Percentiles rank a stretch among this genome's conserved stretches.
Evolutionary conservation across 2,113 vertebrate species (phyloP).

Genomic region (Plecturocebus donacophilus): DNA sequence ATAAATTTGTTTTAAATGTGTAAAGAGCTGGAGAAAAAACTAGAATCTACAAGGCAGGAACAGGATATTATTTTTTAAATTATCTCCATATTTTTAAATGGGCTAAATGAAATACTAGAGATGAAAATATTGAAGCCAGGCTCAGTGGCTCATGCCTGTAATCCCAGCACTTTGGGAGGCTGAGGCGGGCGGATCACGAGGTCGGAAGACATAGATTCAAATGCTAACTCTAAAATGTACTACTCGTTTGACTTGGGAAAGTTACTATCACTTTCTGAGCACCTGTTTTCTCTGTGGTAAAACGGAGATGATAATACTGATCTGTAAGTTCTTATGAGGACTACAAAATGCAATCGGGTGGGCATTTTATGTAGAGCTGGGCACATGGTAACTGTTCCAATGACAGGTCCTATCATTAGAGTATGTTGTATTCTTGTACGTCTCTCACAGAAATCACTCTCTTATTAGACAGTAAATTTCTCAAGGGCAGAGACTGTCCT

Average conservation of each 20-base stretch:
- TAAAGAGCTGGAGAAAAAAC: slow-evolving; percentile 3
- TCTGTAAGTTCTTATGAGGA: not conserved
- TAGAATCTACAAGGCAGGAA: not conserved
- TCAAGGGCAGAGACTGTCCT: not conserved
- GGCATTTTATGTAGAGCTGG: not conserved
- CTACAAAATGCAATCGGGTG: not conserved
- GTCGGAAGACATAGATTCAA: not conserved
- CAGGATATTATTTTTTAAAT: not conserved
- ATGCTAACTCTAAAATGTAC: not conserved
- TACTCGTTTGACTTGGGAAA: not conserved
- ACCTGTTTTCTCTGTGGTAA: not conserved
- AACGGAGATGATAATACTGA: not conserved
- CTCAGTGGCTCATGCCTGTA: not conserved
- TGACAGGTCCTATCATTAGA: not conserved
- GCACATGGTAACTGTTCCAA: not conserved
- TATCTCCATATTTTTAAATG: not conserved
- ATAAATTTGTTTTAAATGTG: not conserved
- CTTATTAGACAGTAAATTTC: not conserved
- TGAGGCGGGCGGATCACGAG: not conserved
- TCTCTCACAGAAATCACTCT: not conserved
- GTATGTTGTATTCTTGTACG: not conserved
- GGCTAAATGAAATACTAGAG: not conserved
- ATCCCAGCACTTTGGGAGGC: not conserved
- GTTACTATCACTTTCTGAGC: not conserved
- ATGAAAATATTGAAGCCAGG: not conserved